Conservation (phyloP, 2,797 vertebrate species). For the Lacerta viridis region DNA sequence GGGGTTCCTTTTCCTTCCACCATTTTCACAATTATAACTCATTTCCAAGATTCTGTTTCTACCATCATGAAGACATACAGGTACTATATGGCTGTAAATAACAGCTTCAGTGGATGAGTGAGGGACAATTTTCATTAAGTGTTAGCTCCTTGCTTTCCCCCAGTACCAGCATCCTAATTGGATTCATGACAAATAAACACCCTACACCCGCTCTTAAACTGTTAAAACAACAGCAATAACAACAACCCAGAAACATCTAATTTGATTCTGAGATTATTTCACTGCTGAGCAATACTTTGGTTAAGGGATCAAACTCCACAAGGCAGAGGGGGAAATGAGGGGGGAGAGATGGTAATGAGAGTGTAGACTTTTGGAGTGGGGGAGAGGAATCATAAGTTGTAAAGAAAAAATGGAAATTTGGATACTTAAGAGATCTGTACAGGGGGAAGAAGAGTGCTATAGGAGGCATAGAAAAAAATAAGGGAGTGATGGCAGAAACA, state of each 20-base stretch:
- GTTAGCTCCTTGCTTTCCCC: not conserved
- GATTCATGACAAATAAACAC: not conserved
- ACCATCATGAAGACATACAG: not conserved
- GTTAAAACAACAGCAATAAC: not conserved
- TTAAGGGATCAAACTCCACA: not conserved
- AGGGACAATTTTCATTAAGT: not conserved
- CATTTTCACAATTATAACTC: not conserved
- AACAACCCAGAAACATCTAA: not conserved
- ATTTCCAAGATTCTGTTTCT: not conserved
- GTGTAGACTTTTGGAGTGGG: not conserved
- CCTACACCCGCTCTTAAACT: not conserved
- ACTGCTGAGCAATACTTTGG: not conserved
- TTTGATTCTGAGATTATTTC: not conserved
- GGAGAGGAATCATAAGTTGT: not conserved
- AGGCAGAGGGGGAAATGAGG: too few species aligned
- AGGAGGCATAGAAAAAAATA: not conserved
- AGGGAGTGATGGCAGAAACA: not conserved
- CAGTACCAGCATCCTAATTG: not conserved
- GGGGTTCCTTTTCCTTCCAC: not conserved
- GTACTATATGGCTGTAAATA: not conserved
- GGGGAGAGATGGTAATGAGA: not conserved
- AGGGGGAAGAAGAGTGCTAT: not conserved
- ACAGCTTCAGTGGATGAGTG: not conserved
- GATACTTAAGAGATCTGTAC: not conserved
- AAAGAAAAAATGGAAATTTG: not conserved